Base-by-base conservation (phyloP, 2,113 vertebrate species). In the Rostratula benghalensis region DNA sequence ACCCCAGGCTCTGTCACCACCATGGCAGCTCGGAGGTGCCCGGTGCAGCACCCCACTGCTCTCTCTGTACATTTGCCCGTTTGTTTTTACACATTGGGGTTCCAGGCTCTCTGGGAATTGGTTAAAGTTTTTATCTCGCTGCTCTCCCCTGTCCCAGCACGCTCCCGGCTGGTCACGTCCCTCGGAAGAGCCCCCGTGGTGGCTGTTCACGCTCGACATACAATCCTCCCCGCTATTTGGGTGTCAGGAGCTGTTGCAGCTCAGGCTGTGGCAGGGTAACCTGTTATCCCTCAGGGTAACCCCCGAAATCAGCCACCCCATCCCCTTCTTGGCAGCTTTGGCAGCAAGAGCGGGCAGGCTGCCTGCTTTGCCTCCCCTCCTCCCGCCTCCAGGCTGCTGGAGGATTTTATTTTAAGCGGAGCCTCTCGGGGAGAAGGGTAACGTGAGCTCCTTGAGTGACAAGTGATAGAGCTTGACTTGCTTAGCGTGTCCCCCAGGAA, bases 381-480 rank as follows among this genome's bases (percentile, higher is more conserved):
- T 37, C 65, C 20, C 46, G 25, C 4, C 31, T 68, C 22, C 11
- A 2, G 88, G 85, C 82, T 90, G 82, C 79, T 25, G 53, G 35
- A 33, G 69, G 80, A 24, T 80, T 89, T 96, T 92, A 92, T 94
- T 96, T 89, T 93, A 82, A 92, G 94, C 86, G 11, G 45, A 88
- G 53, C 90, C 78, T 89, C 90, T 79, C 6, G 0, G 41, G 56
- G 71, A 83, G 83, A 83, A 70, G 83, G 45, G 93, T 78, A 95
- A 95, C 78, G 82, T 93, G 95, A 97, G 94, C 96, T 94, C 74
- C 84, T 94, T 89, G 94, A 94, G 95, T 92, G 91, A 94, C 94
- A 90, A 93, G 95, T 46, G 89, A 65, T 83, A 68, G 95, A 86
- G 94, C 86, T 92, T 28, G 86, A 77, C 89, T 94, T 53, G 89